phyloP scores from a whole-genome alignment of 2,888 invertebrate species.

The Drosophila testacea region DNA sequence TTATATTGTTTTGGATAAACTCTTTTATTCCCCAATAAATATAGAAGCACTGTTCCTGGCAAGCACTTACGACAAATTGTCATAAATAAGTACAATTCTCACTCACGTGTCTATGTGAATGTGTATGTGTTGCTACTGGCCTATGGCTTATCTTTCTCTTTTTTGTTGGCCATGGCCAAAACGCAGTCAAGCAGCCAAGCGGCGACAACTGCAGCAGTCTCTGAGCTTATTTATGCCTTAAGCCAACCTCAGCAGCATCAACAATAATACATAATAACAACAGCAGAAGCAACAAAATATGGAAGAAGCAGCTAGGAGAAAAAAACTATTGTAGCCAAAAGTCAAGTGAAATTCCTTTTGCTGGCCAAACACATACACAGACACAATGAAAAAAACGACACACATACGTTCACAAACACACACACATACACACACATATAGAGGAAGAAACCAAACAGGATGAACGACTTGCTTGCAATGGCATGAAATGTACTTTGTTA shows the following conservation, averaged over 20 bases:
- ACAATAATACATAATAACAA: constrained; percentile 45
- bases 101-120: constrained; percentile 3
- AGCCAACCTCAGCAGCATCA: constrained; percentile 49
- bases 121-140: constrained; percentile 31
- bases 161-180: constrained; percentile 60
- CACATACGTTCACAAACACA: constrained; percentile 15
- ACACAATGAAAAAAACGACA: constrained; percentile 34
- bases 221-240: constrained; percentile 69
- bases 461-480: constrained; percentile 62
- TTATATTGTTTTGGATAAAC: constrained; percentile 12
- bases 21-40: constrained; percentile 40
- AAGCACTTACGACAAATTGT: constrained; percentile 69
- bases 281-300: constrained; percentile 16
- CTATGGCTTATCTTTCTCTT: constrained; percentile 52
- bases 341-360: constrained; percentile 76
- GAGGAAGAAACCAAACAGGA: constrained; percentile 53
- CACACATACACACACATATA: constrained; percentile 10
- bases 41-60: constrained; percentile 55
- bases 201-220: constrained; percentile 71
- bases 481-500: constrained; percentile 79
- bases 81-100: constrained; percentile 63
- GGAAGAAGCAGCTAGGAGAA: constrained; percentile 16
- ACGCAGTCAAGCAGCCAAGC: constrained; percentile 60
- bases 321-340: constrained; percentile 71
- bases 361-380: constrained; percentile 41